Evolutionary conservation across 2,113 vertebrate genomes (phyloP).

Genomic region (Bos indicus): DNA sequence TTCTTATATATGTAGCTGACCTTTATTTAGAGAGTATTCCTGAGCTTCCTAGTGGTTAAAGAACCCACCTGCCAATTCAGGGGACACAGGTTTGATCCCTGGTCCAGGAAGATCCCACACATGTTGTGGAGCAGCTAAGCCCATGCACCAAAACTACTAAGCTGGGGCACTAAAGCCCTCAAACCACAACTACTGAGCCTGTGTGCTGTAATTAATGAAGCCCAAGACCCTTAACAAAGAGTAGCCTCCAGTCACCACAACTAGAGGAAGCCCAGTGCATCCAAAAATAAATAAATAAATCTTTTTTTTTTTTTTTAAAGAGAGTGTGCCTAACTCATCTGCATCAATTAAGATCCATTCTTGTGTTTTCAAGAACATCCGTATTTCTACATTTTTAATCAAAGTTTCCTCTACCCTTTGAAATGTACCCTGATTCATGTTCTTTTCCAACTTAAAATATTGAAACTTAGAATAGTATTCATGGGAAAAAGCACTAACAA

Average conservation of each 20-base stretch:
- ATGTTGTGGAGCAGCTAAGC: accelerated
- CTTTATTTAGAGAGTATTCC: background rate
- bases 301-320: background rate
- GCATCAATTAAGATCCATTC: background rate
- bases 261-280: background rate
- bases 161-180: background rate
- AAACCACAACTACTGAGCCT: background rate
- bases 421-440: background rate
- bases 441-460: background rate
- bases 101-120: background rate
- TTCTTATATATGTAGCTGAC: background rate
- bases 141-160: background rate
- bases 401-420: background rate
- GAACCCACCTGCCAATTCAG: background rate
- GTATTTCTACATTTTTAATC: background rate
- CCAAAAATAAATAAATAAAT: background rate
- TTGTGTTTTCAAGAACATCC: background rate
- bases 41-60: background rate
- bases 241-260: background rate
- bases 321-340: background rate
- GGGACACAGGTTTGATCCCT: background rate
- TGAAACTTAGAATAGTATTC: background rate
- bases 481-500: background rate
- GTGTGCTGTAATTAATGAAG: background rate
- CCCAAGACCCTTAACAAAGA: background rate